phyloP scores from a whole-genome alignment of 2,113 vertebrate species.

The Odocoileus virginianus region DNA sequence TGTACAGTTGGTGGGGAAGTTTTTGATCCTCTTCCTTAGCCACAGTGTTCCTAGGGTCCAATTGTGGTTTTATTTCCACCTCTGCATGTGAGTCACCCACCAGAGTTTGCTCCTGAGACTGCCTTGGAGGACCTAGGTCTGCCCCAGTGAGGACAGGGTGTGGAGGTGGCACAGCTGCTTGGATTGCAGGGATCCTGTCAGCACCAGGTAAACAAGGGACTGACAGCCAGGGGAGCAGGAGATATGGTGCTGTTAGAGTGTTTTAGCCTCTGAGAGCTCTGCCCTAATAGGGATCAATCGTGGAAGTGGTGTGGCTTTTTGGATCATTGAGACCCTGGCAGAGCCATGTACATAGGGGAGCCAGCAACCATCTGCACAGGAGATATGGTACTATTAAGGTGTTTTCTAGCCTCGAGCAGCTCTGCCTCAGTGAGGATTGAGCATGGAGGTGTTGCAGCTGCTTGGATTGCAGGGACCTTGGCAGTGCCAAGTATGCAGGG shows the following conservation, averaged over 20 bases:
- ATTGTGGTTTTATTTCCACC: neutral
- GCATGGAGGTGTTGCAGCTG: neutral
- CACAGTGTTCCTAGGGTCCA: neutral
- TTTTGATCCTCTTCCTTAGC: neutral
- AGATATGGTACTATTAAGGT: neutral
- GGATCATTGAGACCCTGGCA: neutral
- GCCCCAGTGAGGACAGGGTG: neutral
- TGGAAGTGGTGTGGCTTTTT: neutral
- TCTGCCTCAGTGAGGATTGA: neutral
- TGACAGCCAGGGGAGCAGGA: neutral
- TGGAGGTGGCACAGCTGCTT: neutral
- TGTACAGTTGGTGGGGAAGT: neutral
- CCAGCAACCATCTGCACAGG: neutral
- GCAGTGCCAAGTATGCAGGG: neutral
- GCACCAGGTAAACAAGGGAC: neutral
- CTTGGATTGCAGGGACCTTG: neutral
- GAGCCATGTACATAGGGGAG: neutral
- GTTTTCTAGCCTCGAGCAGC: neutral
- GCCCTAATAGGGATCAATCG: neutral
- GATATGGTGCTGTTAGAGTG: neutral
- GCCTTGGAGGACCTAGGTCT: neutral
- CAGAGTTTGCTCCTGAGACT: neutral
- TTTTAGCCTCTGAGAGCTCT: neutral
- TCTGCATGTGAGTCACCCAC: neutral
- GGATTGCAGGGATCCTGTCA: neutral